Evolutionary conservation across 2,888 invertebrate species (phyloP).

Genomic region (Isotomurus palustris): DNA sequence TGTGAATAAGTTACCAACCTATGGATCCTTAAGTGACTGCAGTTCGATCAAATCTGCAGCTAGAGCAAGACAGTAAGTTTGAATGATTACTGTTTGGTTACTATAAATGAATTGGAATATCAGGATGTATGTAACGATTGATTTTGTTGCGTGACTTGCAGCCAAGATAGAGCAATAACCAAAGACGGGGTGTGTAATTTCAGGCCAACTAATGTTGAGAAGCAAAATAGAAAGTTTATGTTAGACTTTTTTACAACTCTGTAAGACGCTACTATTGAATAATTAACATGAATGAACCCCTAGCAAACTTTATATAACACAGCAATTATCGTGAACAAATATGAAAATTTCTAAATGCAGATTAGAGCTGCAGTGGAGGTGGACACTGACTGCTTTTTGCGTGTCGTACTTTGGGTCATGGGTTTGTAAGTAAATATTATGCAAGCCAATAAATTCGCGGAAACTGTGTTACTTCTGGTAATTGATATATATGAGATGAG

Average conservation of each 20-base stretch:
- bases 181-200: conserved; percentile 37
- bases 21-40: too few relatives aligned
- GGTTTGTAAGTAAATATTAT: conserved; percentile 57
- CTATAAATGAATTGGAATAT: too few relatives aligned
- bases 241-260: conserved; percentile 76
- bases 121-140: too few relatives aligned
- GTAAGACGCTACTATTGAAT: conserved; percentile 13
- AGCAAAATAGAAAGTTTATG: conserved; percentile 49
- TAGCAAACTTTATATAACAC: background rate
- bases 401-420: conserved; percentile 79
- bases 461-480: background rate
- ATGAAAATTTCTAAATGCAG: background rate
- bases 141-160: too few relatives aligned
- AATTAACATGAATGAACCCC: background rate
- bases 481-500: background rate
- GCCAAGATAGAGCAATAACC: conserved; percentile 30
- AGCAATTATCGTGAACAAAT: background rate
- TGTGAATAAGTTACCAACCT: too few relatives aligned
- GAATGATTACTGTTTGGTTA: too few relatives aligned
- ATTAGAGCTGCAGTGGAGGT: conserved; percentile 89
- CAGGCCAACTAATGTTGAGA: conserved; percentile 29
- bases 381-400: conserved; percentile 81
- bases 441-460: too few relatives aligned
- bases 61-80: too few relatives aligned
- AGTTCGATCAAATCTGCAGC: too few relatives aligned